A percentile compares a stretch with the other conserved stretches of the same genome.
Evolutionary conservation across 2,888 invertebrate genomes (phyloP).

Genomic region (Camptogramma bilineatum): DNA sequence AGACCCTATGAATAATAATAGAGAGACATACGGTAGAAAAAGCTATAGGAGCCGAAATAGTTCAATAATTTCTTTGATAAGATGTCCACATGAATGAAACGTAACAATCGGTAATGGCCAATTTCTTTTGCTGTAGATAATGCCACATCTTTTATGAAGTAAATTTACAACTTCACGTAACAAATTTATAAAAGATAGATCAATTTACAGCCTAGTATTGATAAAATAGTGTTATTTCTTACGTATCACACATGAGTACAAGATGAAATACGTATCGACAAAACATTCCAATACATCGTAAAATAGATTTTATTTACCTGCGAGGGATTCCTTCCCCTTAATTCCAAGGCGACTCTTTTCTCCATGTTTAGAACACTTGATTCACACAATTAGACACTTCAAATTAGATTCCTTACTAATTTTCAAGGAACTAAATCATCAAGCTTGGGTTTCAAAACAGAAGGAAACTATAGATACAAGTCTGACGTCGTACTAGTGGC

Average conservation of each 20-base stretch:
- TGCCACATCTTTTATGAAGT: conserved; percentile 73
- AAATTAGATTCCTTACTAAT: conserved; percentile 65
- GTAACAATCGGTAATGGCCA: conserved; percentile 83
- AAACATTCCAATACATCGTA: conserved; percentile 81
- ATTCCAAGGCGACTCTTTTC: conserved; percentile 97
- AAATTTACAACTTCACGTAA: conserved; percentile 46
- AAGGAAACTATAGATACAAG: conserved; percentile 85
- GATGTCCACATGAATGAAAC: conserved; percentile 79
- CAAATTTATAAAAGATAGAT: conserved; percentile 9
- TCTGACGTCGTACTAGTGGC: conserved; percentile 80
- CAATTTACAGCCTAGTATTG: conserved; percentile 24
- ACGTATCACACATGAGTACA: conserved; percentile 63
- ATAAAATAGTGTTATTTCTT: conserved; percentile 48
- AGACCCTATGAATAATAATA: conserved; percentile 17
- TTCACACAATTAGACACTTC: conserved; percentile 68
- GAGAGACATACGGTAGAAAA: conserved; percentile 15
- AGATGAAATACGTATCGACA: conserved; percentile 83
- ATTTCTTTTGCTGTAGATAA: conserved; percentile 76
- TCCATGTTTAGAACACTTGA: conserved; percentile 88
- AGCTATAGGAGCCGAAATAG: conserved; percentile 23
- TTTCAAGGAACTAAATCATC: conserved; percentile 78
- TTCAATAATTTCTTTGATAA: conserved; percentile 42
- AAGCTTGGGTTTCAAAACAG: conserved; percentile 87
- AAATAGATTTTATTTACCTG: conserved; percentile 89
- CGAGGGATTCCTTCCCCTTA: conserved; percentile 94